Percentiles rank a stretch among this genome's conserved stretches.
Conservation (phyloP, 1,140 invertebrate species). For the Apocrypta bakeri region DNA sequence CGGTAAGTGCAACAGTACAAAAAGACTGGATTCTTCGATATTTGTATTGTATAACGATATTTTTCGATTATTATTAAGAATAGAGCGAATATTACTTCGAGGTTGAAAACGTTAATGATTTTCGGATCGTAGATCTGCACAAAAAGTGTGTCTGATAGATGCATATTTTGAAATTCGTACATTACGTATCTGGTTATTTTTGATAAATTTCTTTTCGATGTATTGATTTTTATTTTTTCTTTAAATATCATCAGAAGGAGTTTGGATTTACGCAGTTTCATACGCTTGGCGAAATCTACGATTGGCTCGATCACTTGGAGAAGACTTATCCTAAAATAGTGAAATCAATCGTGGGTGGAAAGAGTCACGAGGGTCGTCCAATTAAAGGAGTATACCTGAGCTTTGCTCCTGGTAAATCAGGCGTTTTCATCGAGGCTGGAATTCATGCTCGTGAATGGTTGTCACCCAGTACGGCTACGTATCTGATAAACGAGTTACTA, state of each 20-base stretch:
- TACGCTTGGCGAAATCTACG: slow-evolving; percentile 73
- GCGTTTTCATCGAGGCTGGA: slow-evolving; percentile 78
- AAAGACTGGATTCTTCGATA: no score
- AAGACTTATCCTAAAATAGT: slow-evolving; percentile 72
- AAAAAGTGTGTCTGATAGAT: no score
- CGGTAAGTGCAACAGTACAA: not conserved
- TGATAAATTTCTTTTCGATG: no score
- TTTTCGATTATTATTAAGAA: no score
- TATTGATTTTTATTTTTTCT: no score
- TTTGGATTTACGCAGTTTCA: slow-evolving; percentile 75
- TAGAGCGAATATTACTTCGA: no score
- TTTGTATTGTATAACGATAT: no score
- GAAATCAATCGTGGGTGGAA: slow-evolving; percentile 74
- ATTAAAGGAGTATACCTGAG: slow-evolving; percentile 75
- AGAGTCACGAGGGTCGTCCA: slow-evolving; percentile 76
- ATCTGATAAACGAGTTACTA: slow-evolving; percentile 79
- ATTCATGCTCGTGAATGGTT: slow-evolving; percentile 89
- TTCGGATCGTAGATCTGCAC: no score
- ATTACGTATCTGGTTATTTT: no score
- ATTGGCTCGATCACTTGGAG: slow-evolving; percentile 72
- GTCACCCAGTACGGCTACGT: slow-evolving; percentile 81
- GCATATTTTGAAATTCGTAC: no score
- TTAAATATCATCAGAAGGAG: no score
- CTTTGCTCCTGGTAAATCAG: slow-evolving; percentile 69
- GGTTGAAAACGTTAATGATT: no score